Base-by-base conservation (phyloP, 2,113 vertebrate genomes). In the Macroglossus sobrinus region DNA sequence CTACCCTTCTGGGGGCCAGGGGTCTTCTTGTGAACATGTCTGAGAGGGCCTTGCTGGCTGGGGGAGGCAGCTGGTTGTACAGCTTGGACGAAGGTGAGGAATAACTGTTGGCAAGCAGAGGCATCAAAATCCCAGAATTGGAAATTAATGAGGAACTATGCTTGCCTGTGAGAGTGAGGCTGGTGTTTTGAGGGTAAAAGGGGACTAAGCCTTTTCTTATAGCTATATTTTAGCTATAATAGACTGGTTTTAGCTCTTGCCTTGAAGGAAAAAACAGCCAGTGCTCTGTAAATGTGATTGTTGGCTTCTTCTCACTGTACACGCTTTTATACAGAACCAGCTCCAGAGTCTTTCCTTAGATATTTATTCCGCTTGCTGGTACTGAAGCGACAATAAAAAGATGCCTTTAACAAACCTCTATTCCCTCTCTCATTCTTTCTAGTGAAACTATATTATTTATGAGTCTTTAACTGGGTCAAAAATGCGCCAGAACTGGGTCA, bases 391-490 rank as follows among this genome's bases (percentile, higher is more conserved):
- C 95, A 71, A 97, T 84, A 98, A 97, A 97, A 97, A 86, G 55
- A 79, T 79, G 87, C 94, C 43, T 98, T 59, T 89, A 97, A 94
- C 95, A 97, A 97, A 98, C 96, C 95, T 98, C 94, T 90, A 88
- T 91, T 94, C 78, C 80, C 85, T 97, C 93, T 98, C 96, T 94
- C 93, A 91, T 97, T 94, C 96, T 98, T 94, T 97, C 93, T 69
- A 97, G 61, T 26, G 55, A 94, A 95, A 95, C 97, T 95, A 81
- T 98, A 78, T 98, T 98, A 98, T 98, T 98, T 99, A 98, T 98
- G 98, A 97, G 95, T 96, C 95, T 97, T 98, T 98, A 98, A 98
- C 98, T 98, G 97, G 98, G 98, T 98, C 98, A 99, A 98, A 98
- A 98, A 98, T 98, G 96, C 85, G 74, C 94, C 97, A 97, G 97